Conservation (phyloP, 1,140 invertebrate genomes). For the Nomia melanderi region DNA sequence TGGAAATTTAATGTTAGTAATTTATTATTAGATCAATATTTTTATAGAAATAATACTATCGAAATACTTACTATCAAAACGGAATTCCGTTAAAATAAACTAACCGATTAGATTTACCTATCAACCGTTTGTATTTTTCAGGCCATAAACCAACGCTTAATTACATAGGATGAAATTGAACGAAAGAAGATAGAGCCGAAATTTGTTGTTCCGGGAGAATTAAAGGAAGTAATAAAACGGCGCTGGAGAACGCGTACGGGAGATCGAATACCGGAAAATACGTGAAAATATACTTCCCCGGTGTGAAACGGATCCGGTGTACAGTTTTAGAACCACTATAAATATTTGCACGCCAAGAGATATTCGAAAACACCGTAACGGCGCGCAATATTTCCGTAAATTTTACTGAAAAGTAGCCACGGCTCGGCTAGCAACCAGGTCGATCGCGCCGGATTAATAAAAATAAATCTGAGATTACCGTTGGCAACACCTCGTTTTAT, state of each 20-base stretch:
- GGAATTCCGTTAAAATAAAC: too few species aligned
- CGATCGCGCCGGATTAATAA: constrained; percentile 39
- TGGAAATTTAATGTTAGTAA: too few species aligned
- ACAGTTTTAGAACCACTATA: constrained; percentile 38
- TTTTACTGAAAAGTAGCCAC: constrained; percentile 21
- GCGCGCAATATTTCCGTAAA: constrained; percentile 34
- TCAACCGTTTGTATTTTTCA: too few species aligned
- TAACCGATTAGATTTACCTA: too few species aligned
- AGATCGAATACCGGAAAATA: background rate
- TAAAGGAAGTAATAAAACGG: background rate
- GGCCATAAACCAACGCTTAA: too few species aligned
- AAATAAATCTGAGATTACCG: constrained; percentile 43
- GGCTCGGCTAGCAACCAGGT: constrained; percentile 17
- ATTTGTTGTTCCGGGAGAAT: too few species aligned
- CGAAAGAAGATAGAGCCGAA: too few species aligned
- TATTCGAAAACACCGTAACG: constrained; percentile 41
- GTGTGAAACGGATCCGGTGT: background rate
- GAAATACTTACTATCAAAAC: too few species aligned
- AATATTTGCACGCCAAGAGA: constrained; percentile 31
- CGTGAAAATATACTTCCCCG: constrained; percentile 31
- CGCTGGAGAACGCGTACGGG: too few species aligned
- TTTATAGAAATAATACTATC: too few species aligned
- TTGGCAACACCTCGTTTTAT: background rate
- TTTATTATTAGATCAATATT: too few species aligned
- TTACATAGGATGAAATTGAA: too few species aligned